Evolutionary conservation across 1,140 invertebrate species (phyloP), one percentile per base, ranked within the genome.

Genomic region (Teleogryllus occipitalis): DNA sequence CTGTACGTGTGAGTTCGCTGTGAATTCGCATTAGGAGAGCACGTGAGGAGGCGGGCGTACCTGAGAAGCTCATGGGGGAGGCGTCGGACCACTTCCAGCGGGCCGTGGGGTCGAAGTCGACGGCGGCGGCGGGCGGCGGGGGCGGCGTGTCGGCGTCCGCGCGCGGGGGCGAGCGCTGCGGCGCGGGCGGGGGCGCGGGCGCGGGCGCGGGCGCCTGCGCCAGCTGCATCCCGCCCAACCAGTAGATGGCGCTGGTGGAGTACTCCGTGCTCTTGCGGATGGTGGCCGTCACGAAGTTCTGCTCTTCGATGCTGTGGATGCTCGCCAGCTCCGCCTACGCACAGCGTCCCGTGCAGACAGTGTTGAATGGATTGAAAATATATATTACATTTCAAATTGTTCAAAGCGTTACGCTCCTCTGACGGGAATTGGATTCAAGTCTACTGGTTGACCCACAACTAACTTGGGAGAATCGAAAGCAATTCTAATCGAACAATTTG

Each of bases 221-320:
- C 18, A 48, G 72, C 18, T 49, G 47, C 27, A 46, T 12, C 21
- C 78, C 78, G 21, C 85, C 90, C 22, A 93, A 86, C 92, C 92
- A 93, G 85, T 92, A 93, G 39, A 92, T 86, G 0, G 90, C 87
- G 54, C 89, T 91, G 74, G 91, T 90, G 82, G 89, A 89, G 85
- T 92, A 93, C 80, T 92, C 91, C n/a, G 87, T 86, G 80, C 89
- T 89, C 81, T 90, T 89, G 80, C 91, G 85, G 74, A 93, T 91
- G 75, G 89, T 90, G 18, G 89, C 85, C 8, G 89, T 89, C 8
- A 93, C 86, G 83, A 93, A 92, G 75, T 88, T 84, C 80, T 92
- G 89, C 82, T 92, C 92, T 77, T 91, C 91, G 81, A 87, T 80
- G 0, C 89, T 88, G n/a, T 90, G 84, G 75, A 92, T 85, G 21